Conservation (phyloP, 2,888 invertebrate species). For the Ceriagrion tenellum region DNA sequence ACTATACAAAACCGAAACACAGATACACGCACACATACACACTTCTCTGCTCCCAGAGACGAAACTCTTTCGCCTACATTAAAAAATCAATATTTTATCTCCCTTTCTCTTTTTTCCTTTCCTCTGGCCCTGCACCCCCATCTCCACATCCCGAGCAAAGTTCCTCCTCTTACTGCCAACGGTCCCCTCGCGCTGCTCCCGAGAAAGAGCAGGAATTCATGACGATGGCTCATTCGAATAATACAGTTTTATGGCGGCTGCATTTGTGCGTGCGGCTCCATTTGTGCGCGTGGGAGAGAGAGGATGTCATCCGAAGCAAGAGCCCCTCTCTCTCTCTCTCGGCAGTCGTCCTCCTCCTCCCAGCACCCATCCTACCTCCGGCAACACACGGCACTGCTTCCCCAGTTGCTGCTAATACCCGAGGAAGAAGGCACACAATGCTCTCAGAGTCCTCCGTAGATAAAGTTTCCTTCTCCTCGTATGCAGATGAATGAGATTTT, state of each 20-base stretch:
- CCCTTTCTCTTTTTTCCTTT: too few relatives aligned
- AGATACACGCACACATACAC: background rate
- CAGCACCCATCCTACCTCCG: background rate
- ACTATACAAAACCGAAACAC: background rate
- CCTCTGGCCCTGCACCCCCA: background rate
- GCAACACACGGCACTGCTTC: background rate
- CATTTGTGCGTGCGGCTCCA: conserved; percentile 41
- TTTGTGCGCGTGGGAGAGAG: background rate
- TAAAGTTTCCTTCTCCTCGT: background rate
- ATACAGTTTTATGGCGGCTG: conserved; percentile 47
- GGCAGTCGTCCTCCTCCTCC: background rate
- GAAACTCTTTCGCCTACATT: conserved; percentile 56
- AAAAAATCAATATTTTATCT: conserved; percentile 64
- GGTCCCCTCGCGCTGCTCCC: background rate
- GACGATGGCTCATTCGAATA: conserved; percentile 59
- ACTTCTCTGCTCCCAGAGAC: conserved; percentile 4
- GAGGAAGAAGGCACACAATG: background rate
- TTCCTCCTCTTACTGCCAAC: background rate
- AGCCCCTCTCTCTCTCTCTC: background rate
- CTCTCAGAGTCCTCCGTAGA: background rate
- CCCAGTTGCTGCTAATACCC: background rate
- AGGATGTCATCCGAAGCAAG: background rate
- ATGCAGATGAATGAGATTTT: conserved; percentile 55
- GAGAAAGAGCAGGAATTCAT: conserved; percentile 44
- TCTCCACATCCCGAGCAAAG: background rate